These are phyloP conservation scores for Aricia agestis DNA, from an alignment of 1,140 invertebrate species.

Conservation along the genomic window DNA sequence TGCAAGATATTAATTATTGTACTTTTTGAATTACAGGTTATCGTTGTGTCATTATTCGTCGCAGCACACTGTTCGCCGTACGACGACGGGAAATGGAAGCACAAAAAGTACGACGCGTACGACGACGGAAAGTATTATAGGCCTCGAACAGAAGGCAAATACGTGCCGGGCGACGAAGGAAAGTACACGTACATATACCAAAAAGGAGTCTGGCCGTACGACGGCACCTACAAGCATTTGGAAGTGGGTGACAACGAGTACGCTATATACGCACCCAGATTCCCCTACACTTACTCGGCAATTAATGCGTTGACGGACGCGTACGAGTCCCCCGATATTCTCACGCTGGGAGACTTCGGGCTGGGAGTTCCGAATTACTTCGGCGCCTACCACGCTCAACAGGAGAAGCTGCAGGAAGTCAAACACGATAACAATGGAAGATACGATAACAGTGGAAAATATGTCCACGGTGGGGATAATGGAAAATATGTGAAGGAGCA, in stretches of 20 bases:
- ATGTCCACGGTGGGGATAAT: background rate
- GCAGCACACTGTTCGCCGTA: slow-evolving; percentile 45
- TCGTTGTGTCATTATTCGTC: slow-evolving; percentile 40
- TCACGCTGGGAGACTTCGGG: slow-evolving; percentile 52
- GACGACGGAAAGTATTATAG: slow-evolving; percentile 64
- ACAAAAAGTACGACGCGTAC: slow-evolving; percentile 41
- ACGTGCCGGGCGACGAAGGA: slow-evolving; percentile 74
- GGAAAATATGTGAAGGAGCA: background rate
- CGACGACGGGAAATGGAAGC: slow-evolving; percentile 61
- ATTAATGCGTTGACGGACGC: slow-evolving; percentile 47
- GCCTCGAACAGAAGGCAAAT: slow-evolving; percentile 66
- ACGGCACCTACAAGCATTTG: slow-evolving; percentile 72
- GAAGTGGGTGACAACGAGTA: slow-evolving; percentile 44
- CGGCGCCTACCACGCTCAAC: slow-evolving; percentile 38
- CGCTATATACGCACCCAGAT: slow-evolving; percentile 53
- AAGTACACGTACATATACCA: slow-evolving; percentile 69
- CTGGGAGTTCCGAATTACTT: slow-evolving; percentile 36
- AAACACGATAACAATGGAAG: background rate
- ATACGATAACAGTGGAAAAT: background rate
- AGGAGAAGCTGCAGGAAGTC: slow-evolving; percentile 27
- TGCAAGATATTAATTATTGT: background rate
- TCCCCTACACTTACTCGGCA: slow-evolving; percentile 52
- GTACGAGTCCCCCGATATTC: slow-evolving; percentile 47
- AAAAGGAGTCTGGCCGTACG: slow-evolving; percentile 56
- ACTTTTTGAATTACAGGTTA: slow-evolving; percentile 39